A percentile compares a stretch with the other conserved stretches of the same genome.
These are phyloP conservation scores for Contarinia nasturtii DNA, from an alignment of 1,140 invertebrate genomes.

Conservation along the genomic window DNA sequence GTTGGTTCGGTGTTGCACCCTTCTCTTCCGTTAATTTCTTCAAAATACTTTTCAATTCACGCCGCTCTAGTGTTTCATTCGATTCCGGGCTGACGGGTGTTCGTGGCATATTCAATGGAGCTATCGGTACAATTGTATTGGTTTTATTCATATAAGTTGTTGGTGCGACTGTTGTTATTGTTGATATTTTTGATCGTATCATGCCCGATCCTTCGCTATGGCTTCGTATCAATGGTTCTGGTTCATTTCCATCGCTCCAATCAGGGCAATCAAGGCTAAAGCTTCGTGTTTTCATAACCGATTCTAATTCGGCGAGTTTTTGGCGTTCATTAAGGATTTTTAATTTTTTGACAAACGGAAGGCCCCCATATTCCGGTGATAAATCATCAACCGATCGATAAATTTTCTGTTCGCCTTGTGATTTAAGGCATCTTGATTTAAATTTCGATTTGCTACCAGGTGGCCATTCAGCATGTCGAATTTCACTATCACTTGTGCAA, in stretches of 20 bases:
- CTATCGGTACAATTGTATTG: slow-evolving; percentile 14
- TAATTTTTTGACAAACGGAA: slow-evolving; percentile 72
- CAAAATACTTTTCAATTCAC: slow-evolving; percentile 65
- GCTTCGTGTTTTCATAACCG: slow-evolving; percentile 47
- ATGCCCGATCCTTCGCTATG: slow-evolving; percentile 31
- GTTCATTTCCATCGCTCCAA: slow-evolving; percentile 31
- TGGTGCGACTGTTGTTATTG: slow-evolving; percentile 6
- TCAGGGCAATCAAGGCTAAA: slow-evolving; percentile 61
- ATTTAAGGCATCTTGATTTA: slow-evolving; percentile 1
- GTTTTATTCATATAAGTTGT: slow-evolving; percentile 3
- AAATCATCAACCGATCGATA: slow-evolving; percentile 68
- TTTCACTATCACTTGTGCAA: slow-evolving; percentile 2
- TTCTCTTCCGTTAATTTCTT: slow-evolving; percentile 39
- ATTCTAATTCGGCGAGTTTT: slow-evolving; percentile 61
- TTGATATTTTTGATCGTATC: slow-evolving; percentile 26
- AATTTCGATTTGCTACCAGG: background rate
- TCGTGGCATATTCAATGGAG: slow-evolving; percentile 18
- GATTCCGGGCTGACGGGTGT: slow-evolving; percentile 42
- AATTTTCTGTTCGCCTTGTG: slow-evolving; percentile 25
- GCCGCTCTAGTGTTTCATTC: slow-evolving; percentile 64
- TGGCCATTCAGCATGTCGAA: background rate
- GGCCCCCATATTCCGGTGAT: slow-evolving; percentile 69
- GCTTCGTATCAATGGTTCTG: slow-evolving; percentile 39
- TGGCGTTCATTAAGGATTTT: slow-evolving; percentile 76
- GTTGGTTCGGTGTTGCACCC: slow-evolving; percentile 22